Base-by-base conservation (phyloP, 2,797 vertebrate genomes). In the Cynodonichthys magdalenae region DNA sequence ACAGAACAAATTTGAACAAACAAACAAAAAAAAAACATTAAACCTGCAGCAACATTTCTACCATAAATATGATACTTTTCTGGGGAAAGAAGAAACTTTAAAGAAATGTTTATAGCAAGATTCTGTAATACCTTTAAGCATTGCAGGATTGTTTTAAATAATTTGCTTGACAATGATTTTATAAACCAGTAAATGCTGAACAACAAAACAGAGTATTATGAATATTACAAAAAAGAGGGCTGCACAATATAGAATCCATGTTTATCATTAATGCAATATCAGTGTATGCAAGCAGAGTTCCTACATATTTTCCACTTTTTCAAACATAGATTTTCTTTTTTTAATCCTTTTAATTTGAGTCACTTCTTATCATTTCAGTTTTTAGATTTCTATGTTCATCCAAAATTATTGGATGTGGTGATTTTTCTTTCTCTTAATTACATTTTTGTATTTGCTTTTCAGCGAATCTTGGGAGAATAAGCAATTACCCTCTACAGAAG, bases 101-200 rank as follows among this genome's bases (percentile, higher is more conserved):
- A 55, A 69, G 53, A 73, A 79, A 80, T 71, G 71, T 53, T 62
- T 34, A 63, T 61, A 64, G 72, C 44, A 73, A 68, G 74, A 74
- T 19, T 24, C 11, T 52, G 68, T 24, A 39, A 45, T 19, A 59
- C 29, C 12, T 45, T 54, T 54, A 57, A 53, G n/a, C 31, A 70
- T 59, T 54, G 50, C 41, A 18, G 42, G 20, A 18, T 46, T 56
- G 64, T 41, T 41, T 50, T 3, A 10, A 15, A 66, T 59, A 59
- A 59, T 0, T 42, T 74, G 62, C 71, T 15, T 82, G 56, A 74
- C 53, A 71, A 77, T 59, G 5, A 71, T 76, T 59, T 60, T 28
- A n/a, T 47, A 18, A 20, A 8, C 46, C 46, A 11, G 18, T 11
- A 47, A 19, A 3, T 4, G 5, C 15, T 44, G 15, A 17, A 41